Base-by-base conservation (phyloP, 1,140 invertebrate species). In the Caenorhabditis inopinata region DNA sequence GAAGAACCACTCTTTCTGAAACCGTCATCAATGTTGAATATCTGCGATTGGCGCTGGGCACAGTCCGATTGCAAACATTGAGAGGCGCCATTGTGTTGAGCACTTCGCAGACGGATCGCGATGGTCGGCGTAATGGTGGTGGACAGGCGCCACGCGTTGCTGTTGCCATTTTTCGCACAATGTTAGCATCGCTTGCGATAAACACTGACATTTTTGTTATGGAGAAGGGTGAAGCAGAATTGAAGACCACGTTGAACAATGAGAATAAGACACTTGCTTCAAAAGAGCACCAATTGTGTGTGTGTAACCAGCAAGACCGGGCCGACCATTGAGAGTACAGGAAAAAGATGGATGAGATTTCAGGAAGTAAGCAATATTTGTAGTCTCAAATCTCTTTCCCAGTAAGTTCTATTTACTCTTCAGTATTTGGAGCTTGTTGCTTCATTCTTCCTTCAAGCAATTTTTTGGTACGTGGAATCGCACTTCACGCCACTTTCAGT, bases 131-230 rank as follows among this genome's bases (percentile, higher is more conserved):
- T 68, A 68, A 68, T 68, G 58, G 58, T 42, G 58, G 58, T 68
- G 58, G 58, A 68, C 58, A 68, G 32, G 58, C 58, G 58, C 58
- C 58, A 68, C 58, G 58, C 32, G 58, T 68, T 68, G 58, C 58
- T 68, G 58, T 68, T 68, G 58, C 58, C 58, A 68, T 68, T 68
- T 68, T 68, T 68, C 58, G 58, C 58, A 68, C 58, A 68, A 68
- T 68, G 58, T 68, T 68, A 68, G 58, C 58, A 68, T 68, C 58
- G 58, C 58, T 68, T 38, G 58, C 58, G 58, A 68, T 68, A 68
- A 68, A 68, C 58, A 68, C 58, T 68, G 58, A 68, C 58, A 68
- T 68, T 68, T 42, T 68, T 18, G 6, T 32, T 32, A 32, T 38
- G 14, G 27, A 58, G 27, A n/a, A n/a, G 49, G 27, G 9, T 4